phyloP scores from a whole-genome alignment of 1,140 invertebrate species.

The Lepidotrigona ventralis region DNA sequence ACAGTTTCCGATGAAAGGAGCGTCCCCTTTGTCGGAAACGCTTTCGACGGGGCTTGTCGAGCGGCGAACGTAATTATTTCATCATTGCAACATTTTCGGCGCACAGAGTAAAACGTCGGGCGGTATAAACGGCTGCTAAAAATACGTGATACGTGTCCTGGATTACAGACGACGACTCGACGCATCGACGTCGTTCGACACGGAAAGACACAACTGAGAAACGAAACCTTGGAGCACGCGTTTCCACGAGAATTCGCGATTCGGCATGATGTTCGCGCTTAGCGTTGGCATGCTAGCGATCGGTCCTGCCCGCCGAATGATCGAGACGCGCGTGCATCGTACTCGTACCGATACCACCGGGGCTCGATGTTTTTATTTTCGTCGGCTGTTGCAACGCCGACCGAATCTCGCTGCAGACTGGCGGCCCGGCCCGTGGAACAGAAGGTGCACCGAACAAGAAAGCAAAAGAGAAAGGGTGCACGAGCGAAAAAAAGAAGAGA shows the following conservation, averaged over 20 bases:
- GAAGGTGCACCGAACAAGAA: slow-evolving; percentile 44
- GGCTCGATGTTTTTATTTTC: neutral
- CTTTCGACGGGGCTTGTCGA: neutral
- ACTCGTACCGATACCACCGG: neutral
- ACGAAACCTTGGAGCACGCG: neutral
- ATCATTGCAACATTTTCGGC: neutral
- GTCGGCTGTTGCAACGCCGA: slow-evolving; percentile 47
- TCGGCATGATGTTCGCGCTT: neutral
- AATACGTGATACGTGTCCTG: neutral
- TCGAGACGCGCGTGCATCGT: neutral
- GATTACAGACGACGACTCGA: neutral
- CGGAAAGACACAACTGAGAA: neutral
- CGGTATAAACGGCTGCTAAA: neutral
- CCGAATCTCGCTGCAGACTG: slow-evolving; percentile 64
- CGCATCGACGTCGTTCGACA: neutral
- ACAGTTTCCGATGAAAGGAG: slow-evolving; percentile 12
- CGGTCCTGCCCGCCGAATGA: neutral
- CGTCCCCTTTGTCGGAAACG: neutral
- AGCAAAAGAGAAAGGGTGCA: slow-evolving; percentile 33
- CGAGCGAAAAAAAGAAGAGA: slow-evolving; percentile 16
- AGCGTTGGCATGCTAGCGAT: neutral
- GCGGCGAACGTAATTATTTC: slow-evolving; percentile 14
- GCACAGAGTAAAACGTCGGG: neutral
- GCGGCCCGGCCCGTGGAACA: slow-evolving; percentile 35
- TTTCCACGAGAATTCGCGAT: neutral